Evolutionary conservation across 1,140 invertebrate species (phyloP).

Genomic region (Caligus rogercresseyi): DNA sequence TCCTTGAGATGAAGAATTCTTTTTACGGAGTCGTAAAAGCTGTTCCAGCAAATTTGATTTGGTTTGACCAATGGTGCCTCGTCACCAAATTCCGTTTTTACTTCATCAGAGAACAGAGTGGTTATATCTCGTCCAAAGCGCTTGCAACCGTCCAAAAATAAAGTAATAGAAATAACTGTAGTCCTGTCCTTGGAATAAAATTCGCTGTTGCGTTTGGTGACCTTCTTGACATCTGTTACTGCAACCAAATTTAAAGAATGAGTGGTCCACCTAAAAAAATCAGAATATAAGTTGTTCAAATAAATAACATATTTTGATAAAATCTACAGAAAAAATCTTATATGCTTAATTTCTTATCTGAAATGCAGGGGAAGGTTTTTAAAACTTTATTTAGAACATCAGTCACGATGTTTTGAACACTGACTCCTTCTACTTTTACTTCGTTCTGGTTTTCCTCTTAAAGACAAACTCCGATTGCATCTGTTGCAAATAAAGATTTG

Average conservation of each 20-base stretch:
- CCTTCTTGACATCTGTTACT: background rate
- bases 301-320: no score
- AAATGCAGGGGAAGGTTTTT: background rate
- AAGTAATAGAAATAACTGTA: background rate
- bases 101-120: background rate
- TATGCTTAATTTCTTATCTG: background rate
- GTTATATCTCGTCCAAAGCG: background rate
- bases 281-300: background rate
- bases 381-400: background rate
- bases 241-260: background rate
- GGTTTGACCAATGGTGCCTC: background rate
- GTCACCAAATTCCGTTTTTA: background rate
- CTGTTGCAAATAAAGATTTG: background rate
- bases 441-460: background rate
- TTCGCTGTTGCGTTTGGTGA: background rate
- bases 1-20: background rate
- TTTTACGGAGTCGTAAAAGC: background rate
- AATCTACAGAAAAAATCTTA: no score
- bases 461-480: background rate
- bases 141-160: background rate
- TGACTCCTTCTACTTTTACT: background rate
- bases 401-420: background rate
- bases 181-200: background rate
- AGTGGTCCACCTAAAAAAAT: background rate
- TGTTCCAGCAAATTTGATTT: background rate